These are phyloP conservation scores for Latheticus oryzae DNA, from an alignment of 2,888 invertebrate species.

Conservation along the genomic window DNA sequence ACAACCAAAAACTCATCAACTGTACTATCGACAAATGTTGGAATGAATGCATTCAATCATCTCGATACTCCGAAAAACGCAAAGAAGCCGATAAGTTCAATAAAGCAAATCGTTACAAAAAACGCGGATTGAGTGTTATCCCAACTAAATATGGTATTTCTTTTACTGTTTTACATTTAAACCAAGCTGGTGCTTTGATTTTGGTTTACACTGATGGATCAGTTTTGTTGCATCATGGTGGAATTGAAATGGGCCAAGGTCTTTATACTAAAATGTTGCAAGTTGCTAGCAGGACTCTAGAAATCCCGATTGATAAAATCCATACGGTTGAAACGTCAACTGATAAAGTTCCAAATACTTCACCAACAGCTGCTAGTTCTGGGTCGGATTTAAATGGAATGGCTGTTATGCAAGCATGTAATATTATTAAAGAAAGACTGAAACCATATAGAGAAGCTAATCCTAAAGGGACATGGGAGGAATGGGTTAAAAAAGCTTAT, in stretches of 20 bases:
- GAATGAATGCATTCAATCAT: conserved; percentile 78
- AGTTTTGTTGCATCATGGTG: conserved; percentile 88
- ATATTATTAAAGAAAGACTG: conserved; percentile 77
- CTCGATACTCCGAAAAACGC: conserved; percentile 73
- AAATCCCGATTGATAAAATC: conserved; percentile 77
- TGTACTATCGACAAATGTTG: conserved; percentile 83
- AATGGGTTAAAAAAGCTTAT: conserved; percentile 84
- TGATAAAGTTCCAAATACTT: conserved; percentile 92
- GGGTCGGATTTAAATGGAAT: conserved; percentile 93
- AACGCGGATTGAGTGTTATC: conserved; percentile 84
- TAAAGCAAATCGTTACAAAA: conserved; percentile 75
- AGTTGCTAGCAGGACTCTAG: conserved; percentile 81
- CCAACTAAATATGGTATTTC: conserved; percentile 90
- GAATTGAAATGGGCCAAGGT: conserved; percentile 98
- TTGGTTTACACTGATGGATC: conserved; percentile 91
- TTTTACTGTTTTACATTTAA: conserved; percentile 80
- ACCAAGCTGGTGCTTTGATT: conserved; percentile 89
- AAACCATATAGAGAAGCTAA: conserved; percentile 79
- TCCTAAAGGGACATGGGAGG: conserved; percentile 85
- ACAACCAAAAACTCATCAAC: conserved; percentile 77
- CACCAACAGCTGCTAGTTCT: conserved; percentile 89
- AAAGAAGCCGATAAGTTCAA: conserved; percentile 76
- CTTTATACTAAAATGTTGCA: conserved; percentile 96
- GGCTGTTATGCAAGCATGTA: conserved; percentile 88
- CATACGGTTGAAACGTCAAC: conserved; percentile 87